phyloP scores from a whole-genome alignment of 2,888 invertebrate species.

The Strigamia crassipes region DNA sequence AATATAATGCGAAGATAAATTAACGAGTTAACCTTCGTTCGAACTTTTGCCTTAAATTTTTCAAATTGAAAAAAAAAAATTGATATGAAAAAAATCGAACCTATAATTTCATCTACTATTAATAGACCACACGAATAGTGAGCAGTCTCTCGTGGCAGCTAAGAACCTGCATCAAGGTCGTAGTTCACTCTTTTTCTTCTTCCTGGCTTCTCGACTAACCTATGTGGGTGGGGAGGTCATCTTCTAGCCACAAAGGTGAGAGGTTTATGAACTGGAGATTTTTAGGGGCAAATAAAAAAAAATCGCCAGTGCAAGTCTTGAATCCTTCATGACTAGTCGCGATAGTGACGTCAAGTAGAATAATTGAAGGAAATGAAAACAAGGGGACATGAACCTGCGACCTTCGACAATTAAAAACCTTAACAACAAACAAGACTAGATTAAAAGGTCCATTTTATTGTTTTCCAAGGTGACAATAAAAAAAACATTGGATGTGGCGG shows the following conservation, averaged over 20 bases:
- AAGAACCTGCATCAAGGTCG: constrained; percentile 37
- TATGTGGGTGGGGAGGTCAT: constrained; percentile 35
- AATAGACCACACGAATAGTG: constrained; percentile 28
- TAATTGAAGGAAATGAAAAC: constrained; percentile 36
- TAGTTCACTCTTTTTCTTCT: constrained; percentile 30
- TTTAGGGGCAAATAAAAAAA: constrained; percentile 18
- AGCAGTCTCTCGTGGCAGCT: constrained; percentile 11
- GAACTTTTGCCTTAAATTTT: constrained; percentile 26
- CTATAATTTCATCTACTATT: constrained; percentile 37
- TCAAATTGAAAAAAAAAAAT: not conserved
- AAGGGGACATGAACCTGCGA: constrained; percentile 31
- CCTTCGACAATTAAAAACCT: constrained; percentile 12
- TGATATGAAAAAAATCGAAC: constrained; percentile 1
- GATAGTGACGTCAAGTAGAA: constrained; percentile 18
- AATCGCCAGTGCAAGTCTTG: not conserved
- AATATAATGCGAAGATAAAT: not conserved
- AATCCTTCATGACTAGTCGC: constrained; percentile 10
- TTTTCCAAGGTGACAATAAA: not conserved
- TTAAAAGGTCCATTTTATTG: not conserved
- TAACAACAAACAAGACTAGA: not conserved
- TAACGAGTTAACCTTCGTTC: not conserved
- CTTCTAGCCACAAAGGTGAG: constrained; percentile 29
- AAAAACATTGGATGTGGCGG: not conserved
- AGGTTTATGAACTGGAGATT: constrained; percentile 37
- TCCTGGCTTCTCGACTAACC: constrained; percentile 23